Conservation (phyloP, 1,140 invertebrate genomes). For the Lepeophtheirus salmonis region DNA sequence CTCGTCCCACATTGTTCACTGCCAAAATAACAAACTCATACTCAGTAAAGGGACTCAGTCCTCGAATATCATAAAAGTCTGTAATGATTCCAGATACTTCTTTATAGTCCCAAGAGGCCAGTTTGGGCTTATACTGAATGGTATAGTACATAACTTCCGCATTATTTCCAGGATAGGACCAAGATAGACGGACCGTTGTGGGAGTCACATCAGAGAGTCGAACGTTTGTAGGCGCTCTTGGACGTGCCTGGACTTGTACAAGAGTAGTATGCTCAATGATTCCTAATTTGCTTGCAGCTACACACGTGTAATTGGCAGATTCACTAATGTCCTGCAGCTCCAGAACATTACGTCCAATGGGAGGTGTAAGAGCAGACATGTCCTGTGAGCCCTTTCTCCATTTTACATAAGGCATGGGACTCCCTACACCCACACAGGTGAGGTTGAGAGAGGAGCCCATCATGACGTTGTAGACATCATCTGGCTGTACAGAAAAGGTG, state of each 20-base stretch:
- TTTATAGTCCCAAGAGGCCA: conserved; percentile 28
- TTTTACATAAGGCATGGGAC: conserved; percentile 90
- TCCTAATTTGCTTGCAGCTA: conserved; percentile 79
- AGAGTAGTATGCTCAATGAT: conserved; percentile 63
- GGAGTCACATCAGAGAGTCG: conserved; percentile 75
- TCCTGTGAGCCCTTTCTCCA: conserved; percentile 72
- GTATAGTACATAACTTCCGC: conserved; percentile 77
- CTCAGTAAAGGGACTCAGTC: conserved; percentile 76
- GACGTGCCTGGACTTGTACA: conserved; percentile 81
- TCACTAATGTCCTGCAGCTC: conserved; percentile 64
- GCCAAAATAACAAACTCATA: conserved; percentile 92
- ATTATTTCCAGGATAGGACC: conserved; percentile 55
- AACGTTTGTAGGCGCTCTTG: conserved; percentile 65
- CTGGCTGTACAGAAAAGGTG: conserved; percentile 76
- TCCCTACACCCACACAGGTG: conserved; percentile 86
- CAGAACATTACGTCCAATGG: conserved; percentile 45
- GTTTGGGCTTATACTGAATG: conserved; percentile 83
- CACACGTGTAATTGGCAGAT: conserved; percentile 88
- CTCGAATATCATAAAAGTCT: conserved; percentile 71
- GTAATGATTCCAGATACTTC: conserved; percentile 81
- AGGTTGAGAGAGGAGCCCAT: conserved; percentile 70
- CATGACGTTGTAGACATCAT: conserved; percentile 62
- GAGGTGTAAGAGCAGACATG: conserved; percentile 33
- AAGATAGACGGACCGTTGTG: conserved; percentile 67
- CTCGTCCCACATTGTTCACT: conserved; percentile 76